A percentile compares a stretch with the other conserved stretches of the same genome.
Conservation (phyloP, 2,113 vertebrate genomes). For the Ariopsis seemanni region DNA sequence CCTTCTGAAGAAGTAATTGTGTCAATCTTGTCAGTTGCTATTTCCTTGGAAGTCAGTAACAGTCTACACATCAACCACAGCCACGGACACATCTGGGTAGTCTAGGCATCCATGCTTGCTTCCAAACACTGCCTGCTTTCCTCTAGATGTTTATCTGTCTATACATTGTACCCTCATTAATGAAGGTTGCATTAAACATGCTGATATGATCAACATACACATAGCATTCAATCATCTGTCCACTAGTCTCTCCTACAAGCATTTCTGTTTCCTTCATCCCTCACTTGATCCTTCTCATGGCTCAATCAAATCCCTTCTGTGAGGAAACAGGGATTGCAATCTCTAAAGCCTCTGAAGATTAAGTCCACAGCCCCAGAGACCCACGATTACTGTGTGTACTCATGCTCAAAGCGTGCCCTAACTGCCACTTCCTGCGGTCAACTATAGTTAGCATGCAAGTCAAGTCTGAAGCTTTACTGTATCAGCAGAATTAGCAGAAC, state of each 20-base stretch:
- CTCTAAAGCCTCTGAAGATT: constrained; percentile 39
- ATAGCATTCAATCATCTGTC: constrained; percentile 19
- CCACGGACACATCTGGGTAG: not conserved
- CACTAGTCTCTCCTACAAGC: not conserved
- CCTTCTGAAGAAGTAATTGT: not conserved
- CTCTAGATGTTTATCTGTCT: not conserved
- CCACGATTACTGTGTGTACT: constrained; percentile 49
- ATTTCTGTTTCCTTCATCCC: constrained; percentile 29
- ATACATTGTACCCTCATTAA: not conserved
- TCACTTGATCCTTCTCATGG: not conserved
- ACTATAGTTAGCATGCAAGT: constrained; percentile 49
- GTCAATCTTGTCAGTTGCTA: not conserved
- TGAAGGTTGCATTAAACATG: not conserved
- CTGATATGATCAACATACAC: not conserved
- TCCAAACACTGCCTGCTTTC: not conserved
- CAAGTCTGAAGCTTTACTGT: constrained; percentile 54
- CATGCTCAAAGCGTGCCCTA: constrained; percentile 27
- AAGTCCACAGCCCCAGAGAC: constrained; percentile 21
- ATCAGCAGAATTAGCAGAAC: constrained; percentile 55
- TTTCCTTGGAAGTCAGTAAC: not conserved
- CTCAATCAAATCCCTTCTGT: constrained; percentile 39
- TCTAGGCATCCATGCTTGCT: not conserved
- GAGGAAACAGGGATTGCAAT: constrained; percentile 28
- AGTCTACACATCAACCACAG: not conserved
- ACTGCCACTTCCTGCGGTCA: constrained; percentile 47